These are phyloP conservation scores for Prorops nasuta DNA, from an alignment of 1,140 invertebrate genomes.

Conservation along the genomic window DNA sequence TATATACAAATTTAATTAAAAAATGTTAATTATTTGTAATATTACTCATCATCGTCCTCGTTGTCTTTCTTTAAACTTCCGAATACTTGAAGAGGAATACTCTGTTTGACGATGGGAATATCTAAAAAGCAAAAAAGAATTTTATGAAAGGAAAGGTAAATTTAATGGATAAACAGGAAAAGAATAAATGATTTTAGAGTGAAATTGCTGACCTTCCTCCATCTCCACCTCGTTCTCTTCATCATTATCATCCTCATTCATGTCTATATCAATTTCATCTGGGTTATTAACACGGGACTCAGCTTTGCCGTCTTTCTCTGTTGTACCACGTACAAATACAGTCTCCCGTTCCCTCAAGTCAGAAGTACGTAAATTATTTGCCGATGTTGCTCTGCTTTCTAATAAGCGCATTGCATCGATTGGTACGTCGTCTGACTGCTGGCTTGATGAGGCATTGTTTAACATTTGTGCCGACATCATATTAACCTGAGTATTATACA, in stretches of 20 bases:
- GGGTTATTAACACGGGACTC: conserved; percentile 78
- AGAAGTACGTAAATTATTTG: neutral
- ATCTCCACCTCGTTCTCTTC: conserved; percentile 60
- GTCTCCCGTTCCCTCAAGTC: no score
- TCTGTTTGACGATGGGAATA: conserved; percentile 76
- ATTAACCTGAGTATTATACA: conserved; percentile 94
- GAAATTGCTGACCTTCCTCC: no score
- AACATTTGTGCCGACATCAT: conserved; percentile 99
- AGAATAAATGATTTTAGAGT: no score
- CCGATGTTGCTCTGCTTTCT: conserved; percentile 71
- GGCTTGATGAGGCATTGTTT: conserved; percentile 68
- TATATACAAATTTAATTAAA: no score
- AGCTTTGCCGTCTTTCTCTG: conserved; percentile 72
- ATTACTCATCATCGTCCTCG: conserved; percentile 41
- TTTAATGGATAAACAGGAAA: no score
- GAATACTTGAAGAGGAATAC: conserved; percentile 83
- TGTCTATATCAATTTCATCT: conserved; percentile 90
- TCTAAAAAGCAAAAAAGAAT: conserved; percentile 45
- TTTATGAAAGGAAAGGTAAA: no score
- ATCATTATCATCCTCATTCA: conserved; percentile 70
- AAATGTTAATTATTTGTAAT: no score
- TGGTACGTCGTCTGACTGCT: conserved; percentile 67
- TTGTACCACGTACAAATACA: conserved; percentile 82
- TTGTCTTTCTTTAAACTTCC: conserved; percentile 65
- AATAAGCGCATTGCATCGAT: conserved; percentile 86